phyloP scores from a whole-genome alignment of 2,113 vertebrate species.

The Zapornia atra region DNA sequence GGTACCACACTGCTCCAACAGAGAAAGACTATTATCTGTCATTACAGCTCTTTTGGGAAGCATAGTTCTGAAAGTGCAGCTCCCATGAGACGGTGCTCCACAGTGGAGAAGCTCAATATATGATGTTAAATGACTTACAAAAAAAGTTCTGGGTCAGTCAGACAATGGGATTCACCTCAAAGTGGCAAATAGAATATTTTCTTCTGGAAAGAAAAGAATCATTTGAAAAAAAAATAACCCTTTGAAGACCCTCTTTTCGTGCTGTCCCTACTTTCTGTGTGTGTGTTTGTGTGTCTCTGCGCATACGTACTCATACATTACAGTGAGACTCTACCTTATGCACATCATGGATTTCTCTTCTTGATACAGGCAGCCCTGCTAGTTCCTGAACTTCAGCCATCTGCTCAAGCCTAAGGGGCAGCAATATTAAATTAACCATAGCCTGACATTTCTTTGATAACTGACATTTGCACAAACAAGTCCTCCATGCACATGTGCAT shows the following conservation, averaged over 20 bases:
- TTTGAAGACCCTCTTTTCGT: background rate
- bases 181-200: background rate
- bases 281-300: background rate
- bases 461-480: constrained; percentile 29
- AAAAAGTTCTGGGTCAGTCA: background rate
- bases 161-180: background rate
- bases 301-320: background rate
- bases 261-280: background rate
- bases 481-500: background rate
- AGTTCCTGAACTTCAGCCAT: background rate
- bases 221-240: background rate
- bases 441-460: constrained; percentile 36
- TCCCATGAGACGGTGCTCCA: background rate
- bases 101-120: background rate
- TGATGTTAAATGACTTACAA: background rate
- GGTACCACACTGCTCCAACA: background rate
- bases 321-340: background rate
- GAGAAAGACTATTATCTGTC: background rate
- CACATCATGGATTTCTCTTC: background rate
- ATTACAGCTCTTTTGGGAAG: background rate
- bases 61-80: background rate
- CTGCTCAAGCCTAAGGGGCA: background rate
- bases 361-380: background rate
- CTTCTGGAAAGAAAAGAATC: background rate
- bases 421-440: background rate